Evolutionary conservation across 2,797 vertebrate genomes (phyloP).

Genomic region (Rhinophrynus dorsalis): DNA sequence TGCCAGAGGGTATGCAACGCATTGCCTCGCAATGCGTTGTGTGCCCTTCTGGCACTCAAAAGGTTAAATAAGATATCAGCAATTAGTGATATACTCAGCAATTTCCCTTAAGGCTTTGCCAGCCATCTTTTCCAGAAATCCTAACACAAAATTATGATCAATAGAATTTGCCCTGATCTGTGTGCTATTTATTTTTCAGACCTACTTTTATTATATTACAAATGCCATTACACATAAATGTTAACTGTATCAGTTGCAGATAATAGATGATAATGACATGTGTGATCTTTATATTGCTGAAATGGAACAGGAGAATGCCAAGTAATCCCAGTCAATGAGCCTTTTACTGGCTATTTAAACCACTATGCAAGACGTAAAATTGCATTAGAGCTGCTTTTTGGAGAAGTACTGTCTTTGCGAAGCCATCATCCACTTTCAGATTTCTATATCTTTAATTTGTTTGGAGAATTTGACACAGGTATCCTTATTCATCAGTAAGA

Average conservation of each 20-base stretch:
- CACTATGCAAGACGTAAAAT: slow-evolving; percentile 12
- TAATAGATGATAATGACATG: not conserved
- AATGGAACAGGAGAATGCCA: not conserved
- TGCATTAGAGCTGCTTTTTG: slow-evolving; percentile 13
- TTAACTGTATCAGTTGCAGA: not conserved
- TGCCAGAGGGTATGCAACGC: no score
- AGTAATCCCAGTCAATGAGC: slow-evolving; percentile 1
- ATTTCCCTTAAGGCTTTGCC: no score
- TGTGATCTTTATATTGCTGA: slow-evolving; percentile 13
- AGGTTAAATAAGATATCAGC: no score
- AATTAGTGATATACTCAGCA: no score
- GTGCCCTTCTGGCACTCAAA: no score
- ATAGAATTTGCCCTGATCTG: no score
- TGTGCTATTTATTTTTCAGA: no score
- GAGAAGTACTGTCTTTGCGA: not conserved
- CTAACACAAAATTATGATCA: no score
- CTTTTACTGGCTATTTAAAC: slow-evolving; percentile 36
- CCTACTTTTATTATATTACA: not conserved
- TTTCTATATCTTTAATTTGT: not conserved
- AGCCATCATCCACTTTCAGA: slow-evolving; percentile 3
- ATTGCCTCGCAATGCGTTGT: no score
- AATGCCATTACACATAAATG: not conserved
- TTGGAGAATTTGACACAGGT: not conserved
- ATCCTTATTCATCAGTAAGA: no score
- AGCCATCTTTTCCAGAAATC: no score